Percentiles rank a stretch among this genome's conserved stretches.
These are phyloP conservation scores for Nothobranchius kuhntae DNA, from an alignment of 2,113 vertebrate genomes.

Conservation along the genomic window DNA sequence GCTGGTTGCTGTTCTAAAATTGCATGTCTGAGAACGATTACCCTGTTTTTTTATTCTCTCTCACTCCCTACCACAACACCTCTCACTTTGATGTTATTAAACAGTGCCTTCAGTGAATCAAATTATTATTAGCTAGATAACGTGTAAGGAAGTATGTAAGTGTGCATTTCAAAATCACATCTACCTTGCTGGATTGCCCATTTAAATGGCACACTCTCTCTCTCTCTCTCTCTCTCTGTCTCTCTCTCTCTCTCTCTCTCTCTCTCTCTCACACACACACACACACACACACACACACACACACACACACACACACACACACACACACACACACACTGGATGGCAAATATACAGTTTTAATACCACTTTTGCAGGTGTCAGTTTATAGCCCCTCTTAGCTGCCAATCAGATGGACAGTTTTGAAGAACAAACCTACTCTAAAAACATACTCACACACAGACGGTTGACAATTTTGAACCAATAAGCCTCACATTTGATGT, in stretches of 20 bases:
- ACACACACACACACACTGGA: constrained; percentile 10
- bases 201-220: constrained; percentile 28
- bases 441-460: constrained; percentile 3
- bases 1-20: constrained; percentile 38
- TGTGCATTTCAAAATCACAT: constrained; percentile 37
- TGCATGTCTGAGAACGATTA: constrained; percentile 46
- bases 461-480: constrained; percentile 4
- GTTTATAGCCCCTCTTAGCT: constrained; percentile 59
- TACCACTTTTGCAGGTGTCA: constrained; percentile 68
- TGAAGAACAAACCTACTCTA: constrained; percentile 37
- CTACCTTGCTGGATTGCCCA: constrained; percentile 28
- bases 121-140: constrained; percentile 32
- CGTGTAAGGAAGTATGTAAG: background rate
- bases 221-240: no score
- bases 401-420: constrained; percentile 69
- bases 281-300: no score
- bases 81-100: constrained; percentile 52
- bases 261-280: no score
- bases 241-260: no score
- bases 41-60: constrained; percentile 36
- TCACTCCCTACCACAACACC: background rate
- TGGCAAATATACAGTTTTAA: constrained; percentile 31
- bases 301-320: no score
- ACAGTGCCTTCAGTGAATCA: constrained; percentile 46
- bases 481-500: constrained; percentile 16